A percentile compares a stretch with the other conserved stretches of the same genome.
These are phyloP conservation scores for Ceratosolen solmsi DNA, from an alignment of 1,140 invertebrate genomes.

Conservation along the genomic window DNA sequence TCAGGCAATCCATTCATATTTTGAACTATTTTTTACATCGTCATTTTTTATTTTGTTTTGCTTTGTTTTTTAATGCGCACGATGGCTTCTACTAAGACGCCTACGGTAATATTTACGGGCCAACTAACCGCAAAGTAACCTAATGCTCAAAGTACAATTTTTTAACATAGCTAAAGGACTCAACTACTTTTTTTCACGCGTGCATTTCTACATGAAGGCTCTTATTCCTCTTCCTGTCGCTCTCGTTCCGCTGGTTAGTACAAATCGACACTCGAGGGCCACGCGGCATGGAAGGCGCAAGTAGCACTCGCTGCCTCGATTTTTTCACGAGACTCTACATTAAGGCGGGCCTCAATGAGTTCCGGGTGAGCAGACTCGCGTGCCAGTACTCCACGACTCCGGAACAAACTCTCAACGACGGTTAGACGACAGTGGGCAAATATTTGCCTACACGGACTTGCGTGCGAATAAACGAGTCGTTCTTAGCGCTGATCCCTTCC, in stretches of 20 bases:
- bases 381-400: background rate
- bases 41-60: no score
- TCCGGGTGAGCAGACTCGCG: background rate
- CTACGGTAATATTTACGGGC: no score
- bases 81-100: no score
- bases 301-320: background rate
- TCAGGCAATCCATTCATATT: no score
- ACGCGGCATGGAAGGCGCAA: background rate
- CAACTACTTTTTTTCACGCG: background rate
- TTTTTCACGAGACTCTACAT: background rate
- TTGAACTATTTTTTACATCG: no score
- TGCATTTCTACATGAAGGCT: background rate
- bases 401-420: constrained; percentile 19
- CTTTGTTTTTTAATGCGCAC: no score
- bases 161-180: background rate
- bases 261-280: background rate
- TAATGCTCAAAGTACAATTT: background rate
- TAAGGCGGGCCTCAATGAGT: background rate
- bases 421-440: constrained; percentile 21
- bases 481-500: background rate
- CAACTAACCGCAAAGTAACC: no score
- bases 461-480: constrained; percentile 23
- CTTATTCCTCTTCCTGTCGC: background rate
- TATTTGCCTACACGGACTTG: constrained; percentile 12
- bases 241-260: background rate